Evolutionary conservation across 2,797 vertebrate genomes (phyloP), one percentile per base, ranked within the genome.

Genomic region (Brotula barbata): DNA sequence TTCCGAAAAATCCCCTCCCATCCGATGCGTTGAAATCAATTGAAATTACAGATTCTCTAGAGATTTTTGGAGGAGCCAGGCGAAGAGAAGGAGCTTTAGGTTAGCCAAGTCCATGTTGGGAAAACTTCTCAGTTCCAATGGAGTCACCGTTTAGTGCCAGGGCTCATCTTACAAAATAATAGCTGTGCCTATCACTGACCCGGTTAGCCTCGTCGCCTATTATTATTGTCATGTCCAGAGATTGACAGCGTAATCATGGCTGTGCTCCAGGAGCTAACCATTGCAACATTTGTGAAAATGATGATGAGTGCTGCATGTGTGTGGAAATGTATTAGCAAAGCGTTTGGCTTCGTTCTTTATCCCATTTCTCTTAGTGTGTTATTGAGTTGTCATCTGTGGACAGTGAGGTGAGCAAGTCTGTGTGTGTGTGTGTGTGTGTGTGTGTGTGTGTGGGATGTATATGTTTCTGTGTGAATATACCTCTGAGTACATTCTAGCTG

Each of bases 101-200:
- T 39, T 25, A 22, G 78, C 61, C 75, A 78, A 82, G 64, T 56
- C 21, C 64, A 74, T 50, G 34, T 57, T 66, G 75, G 75, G 70
- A 76, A 67, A 49, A 71, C 21, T 62, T 82, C 42, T 78, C 58
- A 56, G 34, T 83, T 71, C 74, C 51, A 77, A 59, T 44, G 53
- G 68, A 84, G 73, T 77, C 58, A 48, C 70, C 44, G 68, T 79
- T 82, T 85, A 62, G 71, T 82, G 82, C 81, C 80, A 76, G 78
- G 78, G 84, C 75, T 89, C 81, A 62, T 77, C 82, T 90, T 87
- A 83, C 82, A 89, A 73, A n/a, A 82, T 89, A 89, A 88, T 85
- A 47, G 54, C 64, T 53, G 60, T 62, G 71, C 76, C 83, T 64
- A 77, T 82, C 78, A 51, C 48, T 79, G 76, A 75, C 61, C 68